Evolutionary conservation across 2,888 invertebrate species (phyloP).

Genomic region (Erebia epiphron): DNA sequence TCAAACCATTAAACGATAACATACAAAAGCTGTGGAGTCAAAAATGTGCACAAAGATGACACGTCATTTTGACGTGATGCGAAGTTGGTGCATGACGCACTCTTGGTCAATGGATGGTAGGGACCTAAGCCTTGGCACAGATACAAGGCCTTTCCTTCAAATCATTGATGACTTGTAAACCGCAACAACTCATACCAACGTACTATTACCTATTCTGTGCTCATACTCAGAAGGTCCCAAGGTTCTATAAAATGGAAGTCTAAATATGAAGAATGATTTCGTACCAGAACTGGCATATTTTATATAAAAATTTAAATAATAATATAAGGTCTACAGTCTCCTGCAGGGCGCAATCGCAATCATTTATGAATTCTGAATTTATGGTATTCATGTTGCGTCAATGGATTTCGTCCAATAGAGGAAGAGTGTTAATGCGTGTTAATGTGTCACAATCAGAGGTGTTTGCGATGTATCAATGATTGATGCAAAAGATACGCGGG

Average conservation of each 20-base stretch:
- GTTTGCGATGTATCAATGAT: no score
- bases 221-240: conserved; percentile 7
- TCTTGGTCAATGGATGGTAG: conserved; percentile 12
- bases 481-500: no score
- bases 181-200: conserved; percentile 18
- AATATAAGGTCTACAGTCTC: no score
- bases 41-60: conserved; percentile 26
- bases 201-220: no score
- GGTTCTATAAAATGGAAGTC: neutral
- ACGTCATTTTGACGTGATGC: conserved; percentile 37
- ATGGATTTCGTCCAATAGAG: no score
- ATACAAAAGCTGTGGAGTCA: conserved; percentile 27
- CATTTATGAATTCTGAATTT: no score
- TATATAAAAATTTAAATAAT: no score
- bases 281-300: neutral
- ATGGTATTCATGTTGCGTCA: no score
- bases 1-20: conserved; percentile 33
- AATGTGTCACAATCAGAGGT: no score
- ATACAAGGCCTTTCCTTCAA: conserved; percentile 31
- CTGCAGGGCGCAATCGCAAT: no score
- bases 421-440: no score
- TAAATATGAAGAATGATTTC: neutral
- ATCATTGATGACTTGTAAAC: conserved; percentile 31
- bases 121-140: conserved; percentile 7
- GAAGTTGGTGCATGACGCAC: conserved; percentile 37